These are phyloP conservation scores for Drosophila quinaria DNA, from an alignment of 2,888 invertebrate genomes.

Conservation along the genomic window DNA sequence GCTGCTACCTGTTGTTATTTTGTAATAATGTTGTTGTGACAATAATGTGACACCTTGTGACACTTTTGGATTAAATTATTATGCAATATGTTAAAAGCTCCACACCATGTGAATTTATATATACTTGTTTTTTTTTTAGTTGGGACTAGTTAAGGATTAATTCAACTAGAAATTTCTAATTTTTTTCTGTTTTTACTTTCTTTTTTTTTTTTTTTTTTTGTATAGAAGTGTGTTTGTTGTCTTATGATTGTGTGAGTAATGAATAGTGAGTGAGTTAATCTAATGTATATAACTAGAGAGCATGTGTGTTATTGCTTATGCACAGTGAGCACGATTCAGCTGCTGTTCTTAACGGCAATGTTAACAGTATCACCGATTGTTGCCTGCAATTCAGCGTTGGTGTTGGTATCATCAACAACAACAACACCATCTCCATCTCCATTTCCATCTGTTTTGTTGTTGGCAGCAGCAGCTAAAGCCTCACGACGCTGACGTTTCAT, in stretches of 20 bases:
- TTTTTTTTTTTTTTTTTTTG: conserved; percentile 4
- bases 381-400: conserved; percentile 11
- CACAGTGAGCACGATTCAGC: conserved; percentile 68
- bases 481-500: conserved; percentile 85
- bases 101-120: conserved; percentile 47
- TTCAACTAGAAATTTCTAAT: conserved; percentile 75
- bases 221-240: conserved; percentile 19
- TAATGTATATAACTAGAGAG: conserved; percentile 67
- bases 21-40: conserved; percentile 27
- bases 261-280: conserved; percentile 46
- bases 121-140: conserved; percentile 46
- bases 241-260: conserved; percentile 37
- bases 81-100: conserved; percentile 52
- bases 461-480: conserved; percentile 70
- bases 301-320: conserved; percentile 49
- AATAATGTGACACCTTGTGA: conserved; percentile 60
- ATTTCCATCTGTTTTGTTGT: conserved; percentile 40
- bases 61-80: conserved; percentile 39
- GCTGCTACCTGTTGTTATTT: conserved; percentile 12
- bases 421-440: conserved; percentile 3
- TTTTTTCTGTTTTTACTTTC: conserved; percentile 7
- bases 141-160: conserved; percentile 80
- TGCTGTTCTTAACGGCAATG: conserved; percentile 65
- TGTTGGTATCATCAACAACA: conserved; percentile 38
- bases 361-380: conserved; percentile 50